Base-by-base conservation (phyloP, 2,113 vertebrate species). In the Acinonyx jubatus region DNA sequence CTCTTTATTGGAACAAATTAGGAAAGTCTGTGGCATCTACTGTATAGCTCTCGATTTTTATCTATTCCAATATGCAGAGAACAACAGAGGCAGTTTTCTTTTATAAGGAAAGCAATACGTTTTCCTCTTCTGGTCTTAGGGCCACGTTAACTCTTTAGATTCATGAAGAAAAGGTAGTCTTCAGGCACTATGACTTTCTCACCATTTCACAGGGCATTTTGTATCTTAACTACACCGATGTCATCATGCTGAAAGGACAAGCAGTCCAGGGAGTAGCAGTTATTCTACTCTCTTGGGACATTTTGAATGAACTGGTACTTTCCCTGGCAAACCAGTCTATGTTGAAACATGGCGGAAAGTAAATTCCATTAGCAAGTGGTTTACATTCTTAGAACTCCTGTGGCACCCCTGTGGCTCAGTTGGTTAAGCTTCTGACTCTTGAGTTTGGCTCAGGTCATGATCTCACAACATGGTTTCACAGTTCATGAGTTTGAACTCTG, bases 1-100 rank as follows among this genome's bases (percentile, higher is more conserved):
- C 38, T 88, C 50, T 96, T 92, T 31, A 83, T 36, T 82, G 33
- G 38, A 65, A 94, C 45, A 97, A 91, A 92, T 97, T 81, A 86
- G 50, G 36, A 91, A 11, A 36, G 50, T 61, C 57, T 79, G 27
- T 90, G 25, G 31, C 52, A 74, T 85, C 57, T 76, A 69, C 38
- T 89, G 5, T 36, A 10, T 6, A 73, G 19, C 1, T 66, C 52
- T 96, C 95, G 45, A 78, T 94, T 79, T 96, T 93, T 84, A 93
- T 80, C 16, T 36, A n/a, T 91, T 93, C 73, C 52, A 73, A 7
- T 68, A 50, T 45, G 25, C 3, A 45, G 66, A 66, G 89, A 78
- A 89, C 38, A 91, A 76, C 6, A 92, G 73, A 92, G 48, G 36
- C 36, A 61, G 29, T 68, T 91, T 88, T 91, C 4, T 91, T 95